These are phyloP conservation scores for Pseudomyrmex sp. DNA, from an alignment of 1,140 invertebrate species.

Conservation along the genomic window DNA sequence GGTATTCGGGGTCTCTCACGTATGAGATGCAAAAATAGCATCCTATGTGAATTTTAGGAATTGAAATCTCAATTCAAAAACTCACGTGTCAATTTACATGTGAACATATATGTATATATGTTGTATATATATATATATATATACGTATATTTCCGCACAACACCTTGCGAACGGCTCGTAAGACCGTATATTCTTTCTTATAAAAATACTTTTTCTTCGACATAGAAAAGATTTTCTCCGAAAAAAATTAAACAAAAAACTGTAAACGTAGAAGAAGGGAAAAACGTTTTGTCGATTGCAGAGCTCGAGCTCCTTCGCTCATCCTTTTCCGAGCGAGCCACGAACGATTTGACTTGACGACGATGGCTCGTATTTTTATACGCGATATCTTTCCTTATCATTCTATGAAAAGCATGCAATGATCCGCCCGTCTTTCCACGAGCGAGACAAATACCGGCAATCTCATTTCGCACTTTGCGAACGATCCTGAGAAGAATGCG, in stretches of 20 bases:
- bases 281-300: constrained; percentile 4
- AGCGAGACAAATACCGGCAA: constrained; percentile 62
- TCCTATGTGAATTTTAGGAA: no score
- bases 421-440: constrained; percentile 6
- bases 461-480: constrained; percentile 44
- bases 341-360: not conserved
- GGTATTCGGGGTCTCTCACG: no score
- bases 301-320: not conserved
- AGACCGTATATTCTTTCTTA: no score
- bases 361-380: constrained; percentile 10
- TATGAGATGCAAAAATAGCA: no score
- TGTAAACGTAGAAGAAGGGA: no score
- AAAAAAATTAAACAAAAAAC: constrained; percentile 1
- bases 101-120: no score
- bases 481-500: constrained; percentile 52
- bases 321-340: not conserved
- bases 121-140: no score
- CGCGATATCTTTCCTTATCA: constrained; percentile 21
- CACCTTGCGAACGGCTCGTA: no score
- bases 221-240: not conserved
- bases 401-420: constrained; percentile 26
- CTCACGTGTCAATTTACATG: no score
- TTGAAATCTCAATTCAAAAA: no score
- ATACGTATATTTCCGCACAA: no score
- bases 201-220: no score